Base-by-base conservation (phyloP, 2,888 invertebrate genomes). In the Temnothorax rugatulus region DNA sequence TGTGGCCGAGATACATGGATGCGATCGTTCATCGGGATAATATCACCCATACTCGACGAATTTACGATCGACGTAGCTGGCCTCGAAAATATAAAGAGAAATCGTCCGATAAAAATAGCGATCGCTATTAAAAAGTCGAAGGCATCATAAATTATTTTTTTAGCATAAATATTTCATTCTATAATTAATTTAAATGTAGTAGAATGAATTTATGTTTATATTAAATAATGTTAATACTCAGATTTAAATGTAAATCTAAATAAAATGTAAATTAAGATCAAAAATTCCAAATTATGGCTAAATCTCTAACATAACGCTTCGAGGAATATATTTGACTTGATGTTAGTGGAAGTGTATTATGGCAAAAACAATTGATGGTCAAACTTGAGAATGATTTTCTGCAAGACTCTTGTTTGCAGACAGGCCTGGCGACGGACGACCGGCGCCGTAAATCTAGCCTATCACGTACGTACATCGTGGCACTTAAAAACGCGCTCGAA, bases 61-160 rank as follows among this genome's bases (percentile, higher is more conserved):
- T 71, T 79, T 41, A 76, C 9, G 69, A 15, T 71, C 5, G 9
- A 13, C n/a, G 29, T n/a, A n/a, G 21, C 44, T 71, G 79, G 69
- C 13, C 57, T 79, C 21, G 11, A 59, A 25, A 25, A 38, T 47
- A 4, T n/a, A 13, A 44, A 59, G 44, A 38, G 5, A 61, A 47
- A 11, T 71, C 21, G 9, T n/a, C 21, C 21, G n/a, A 0, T 29
- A n/a, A 77, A 77, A 71, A 71, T 47, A 47, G 4, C 54, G 15
- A n/a, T 13, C 7, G n/a, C 15, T 0, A 18, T 18, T 50, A 4
- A 38, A 59, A 73, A n/a, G 21, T 25, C 34, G 18, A 59, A n/a
- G 2, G 38, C 2, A 2, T 74, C 5, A 13, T 44, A 18, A 61
- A 59, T 21, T 47, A 57, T 21, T 25, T 34, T 21, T 8, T 2